These are phyloP conservation scores for Pimpla rufipes DNA, from an alignment of 2,888 invertebrate genomes.

Conservation along the genomic window DNA sequence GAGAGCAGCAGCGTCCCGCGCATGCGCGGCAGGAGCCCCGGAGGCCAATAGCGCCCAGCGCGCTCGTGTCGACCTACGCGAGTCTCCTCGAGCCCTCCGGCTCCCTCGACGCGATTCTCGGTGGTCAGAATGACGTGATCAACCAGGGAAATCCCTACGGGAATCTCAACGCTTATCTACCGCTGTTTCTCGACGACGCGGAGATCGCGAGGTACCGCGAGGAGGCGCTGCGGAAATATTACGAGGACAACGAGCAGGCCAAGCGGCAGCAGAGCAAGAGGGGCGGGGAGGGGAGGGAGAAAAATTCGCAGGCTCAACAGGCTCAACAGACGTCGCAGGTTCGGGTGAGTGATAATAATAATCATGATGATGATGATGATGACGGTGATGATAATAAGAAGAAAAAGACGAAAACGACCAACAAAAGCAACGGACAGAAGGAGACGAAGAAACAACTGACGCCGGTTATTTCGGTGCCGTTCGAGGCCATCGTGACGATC, in stretches of 20 bases:
- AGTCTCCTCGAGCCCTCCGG: conserved; percentile 46
- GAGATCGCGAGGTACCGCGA: conserved; percentile 57
- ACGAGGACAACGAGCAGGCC: conserved; percentile 15
- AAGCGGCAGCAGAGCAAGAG: conserved; percentile 28
- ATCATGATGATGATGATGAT: neutral
- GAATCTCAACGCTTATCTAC: conserved; percentile 58
- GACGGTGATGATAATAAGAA: neutral
- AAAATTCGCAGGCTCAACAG: conserved; percentile 9
- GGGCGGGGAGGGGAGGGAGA: conserved; percentile 12
- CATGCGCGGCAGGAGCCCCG: neutral
- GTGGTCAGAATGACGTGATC: conserved; percentile 12
- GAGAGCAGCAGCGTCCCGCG: too few species aligned
- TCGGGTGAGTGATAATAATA: conserved; percentile 14
- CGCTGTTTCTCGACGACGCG: conserved; percentile 48
- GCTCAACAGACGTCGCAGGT: conserved; percentile 32
- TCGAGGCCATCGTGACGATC: conserved; percentile 83
- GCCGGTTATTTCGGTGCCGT: conserved; percentile 81
- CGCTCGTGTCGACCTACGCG: conserved; percentile 60
- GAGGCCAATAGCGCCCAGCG: conserved; percentile 27
- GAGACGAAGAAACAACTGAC: conserved; percentile 38
- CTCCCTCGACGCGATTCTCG: neutral
- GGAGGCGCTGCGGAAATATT: conserved; percentile 54
- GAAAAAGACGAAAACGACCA: neutral
- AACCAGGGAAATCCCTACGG: neutral
- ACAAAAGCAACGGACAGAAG: neutral